Evolutionary conservation across 2,797 vertebrate species (phyloP).

Genomic region (Cheirogaleus major): DNA sequence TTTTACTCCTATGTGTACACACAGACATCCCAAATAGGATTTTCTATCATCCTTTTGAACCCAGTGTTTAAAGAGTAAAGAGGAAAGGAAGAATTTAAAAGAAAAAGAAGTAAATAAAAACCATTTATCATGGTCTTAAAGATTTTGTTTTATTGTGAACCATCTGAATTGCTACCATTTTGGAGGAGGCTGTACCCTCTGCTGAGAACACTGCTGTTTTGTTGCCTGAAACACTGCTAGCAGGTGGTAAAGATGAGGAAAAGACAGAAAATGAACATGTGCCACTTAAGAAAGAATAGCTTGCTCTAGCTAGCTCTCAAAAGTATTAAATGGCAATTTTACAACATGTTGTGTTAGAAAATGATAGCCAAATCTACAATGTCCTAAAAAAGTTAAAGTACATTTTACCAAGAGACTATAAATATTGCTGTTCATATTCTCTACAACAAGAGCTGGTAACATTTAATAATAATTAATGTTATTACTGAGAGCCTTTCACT

Average conservation of each 20-base stretch:
- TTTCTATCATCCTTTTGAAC: not conserved
- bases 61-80: slow-evolving; percentile 16
- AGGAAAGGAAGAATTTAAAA: not conserved
- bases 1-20: not conserved
- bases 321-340: slow-evolving; percentile 39
- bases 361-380: not conserved
- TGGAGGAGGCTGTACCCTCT: not conserved
- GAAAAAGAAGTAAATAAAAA: not conserved
- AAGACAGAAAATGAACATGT: slow-evolving; percentile 35
- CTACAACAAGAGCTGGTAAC: not conserved
- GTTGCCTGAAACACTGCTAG: slow-evolving; percentile 48
- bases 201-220: slow-evolving; percentile 45
- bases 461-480: slow-evolving; percentile 60
- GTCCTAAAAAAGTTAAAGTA: slow-evolving; percentile 32
- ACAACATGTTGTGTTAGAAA: slow-evolving; percentile 41
- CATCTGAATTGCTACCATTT: not conserved
- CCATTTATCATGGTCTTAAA: not conserved
- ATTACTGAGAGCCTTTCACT: slow-evolving; percentile 6
- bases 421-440: slow-evolving; percentile 48
- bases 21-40: not conserved
- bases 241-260: slow-evolving; percentile 60
- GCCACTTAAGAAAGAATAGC: not conserved
- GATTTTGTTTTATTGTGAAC: not conserved
- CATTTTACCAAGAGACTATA: slow-evolving; percentile 25
- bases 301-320: not conserved